Evolutionary conservation across 2,113 vertebrate genomes (phyloP).

Genomic region (Castor canadensis): DNA sequence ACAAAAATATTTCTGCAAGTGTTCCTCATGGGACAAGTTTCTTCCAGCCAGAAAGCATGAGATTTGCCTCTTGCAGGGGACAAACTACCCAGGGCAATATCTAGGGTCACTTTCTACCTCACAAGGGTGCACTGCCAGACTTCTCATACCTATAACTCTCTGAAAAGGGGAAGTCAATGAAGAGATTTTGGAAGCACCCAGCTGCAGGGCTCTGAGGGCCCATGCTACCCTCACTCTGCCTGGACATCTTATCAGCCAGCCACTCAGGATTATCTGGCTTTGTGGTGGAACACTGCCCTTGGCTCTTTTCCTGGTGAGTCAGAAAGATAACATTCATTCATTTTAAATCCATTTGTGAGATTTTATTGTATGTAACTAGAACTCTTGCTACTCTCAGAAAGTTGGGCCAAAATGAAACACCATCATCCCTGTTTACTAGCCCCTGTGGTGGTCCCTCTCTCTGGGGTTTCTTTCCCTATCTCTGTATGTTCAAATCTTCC

Average conservation of each 20-base stretch:
- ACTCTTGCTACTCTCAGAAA: neutral
- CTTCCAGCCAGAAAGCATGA: neutral
- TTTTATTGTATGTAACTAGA: neutral
- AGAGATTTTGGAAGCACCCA: neutral
- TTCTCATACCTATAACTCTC: neutral
- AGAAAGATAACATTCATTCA: neutral
- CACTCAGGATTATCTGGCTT: neutral
- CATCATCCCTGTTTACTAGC: neutral
- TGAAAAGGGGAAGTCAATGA: neutral
- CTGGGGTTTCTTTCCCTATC: neutral
- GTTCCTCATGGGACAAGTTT: neutral
- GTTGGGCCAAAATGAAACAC: neutral
- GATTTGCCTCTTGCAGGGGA: neutral
- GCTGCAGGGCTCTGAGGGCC: neutral
- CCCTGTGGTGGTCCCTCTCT: neutral
- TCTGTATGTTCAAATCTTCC: neutral
- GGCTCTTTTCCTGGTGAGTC: neutral
- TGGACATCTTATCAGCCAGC: neutral
- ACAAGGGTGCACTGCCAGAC: neutral
- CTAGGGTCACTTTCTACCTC: neutral
- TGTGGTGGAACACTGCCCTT: neutral
- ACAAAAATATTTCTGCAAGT: neutral
- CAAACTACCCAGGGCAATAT: neutral
- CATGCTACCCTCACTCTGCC: neutral
- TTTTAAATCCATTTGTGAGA: neutral